These are phyloP conservation scores for Tragelaphus strepsiceros DNA, from an alignment of 2,113 vertebrate genomes.

Conservation along the genomic window DNA sequence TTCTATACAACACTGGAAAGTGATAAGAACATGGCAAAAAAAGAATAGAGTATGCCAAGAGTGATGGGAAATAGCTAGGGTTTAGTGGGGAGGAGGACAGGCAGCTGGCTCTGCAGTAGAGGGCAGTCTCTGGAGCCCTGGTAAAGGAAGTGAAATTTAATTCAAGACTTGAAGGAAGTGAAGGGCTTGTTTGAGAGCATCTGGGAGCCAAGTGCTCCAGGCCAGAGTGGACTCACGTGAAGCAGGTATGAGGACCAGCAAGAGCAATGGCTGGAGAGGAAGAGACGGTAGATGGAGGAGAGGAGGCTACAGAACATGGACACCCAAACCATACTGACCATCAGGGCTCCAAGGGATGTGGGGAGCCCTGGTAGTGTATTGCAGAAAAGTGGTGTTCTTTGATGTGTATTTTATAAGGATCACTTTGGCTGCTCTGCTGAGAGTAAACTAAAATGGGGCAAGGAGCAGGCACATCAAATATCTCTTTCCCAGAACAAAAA, in stretches of 20 bases:
- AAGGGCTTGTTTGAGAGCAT: neutral
- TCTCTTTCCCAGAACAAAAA: neutral
- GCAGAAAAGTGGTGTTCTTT: neutral
- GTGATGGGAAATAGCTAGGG: fast-evolving
- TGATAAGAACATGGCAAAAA: neutral
- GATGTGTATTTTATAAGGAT: neutral
- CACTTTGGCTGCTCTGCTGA: neutral
- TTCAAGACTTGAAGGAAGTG: neutral
- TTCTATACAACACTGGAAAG: neutral
- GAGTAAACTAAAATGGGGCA: neutral
- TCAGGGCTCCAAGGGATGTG: neutral
- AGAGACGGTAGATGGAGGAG: neutral
- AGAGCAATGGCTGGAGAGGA: neutral
- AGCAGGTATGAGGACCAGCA: neutral
- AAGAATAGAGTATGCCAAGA: neutral
- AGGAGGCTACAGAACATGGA: neutral
- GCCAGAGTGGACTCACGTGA: fast-evolving
- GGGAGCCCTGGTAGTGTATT: neutral
- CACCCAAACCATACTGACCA: neutral
- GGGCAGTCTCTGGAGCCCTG: too few relatives aligned
- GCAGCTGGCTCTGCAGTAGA: neutral
- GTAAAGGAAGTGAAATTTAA: neutral
- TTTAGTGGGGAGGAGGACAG: too few relatives aligned
- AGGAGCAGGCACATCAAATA: neutral
- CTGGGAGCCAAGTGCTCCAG: neutral